Conservation (phyloP, 1,140 invertebrate species). For the Zaprionus ghesquierei region DNA sequence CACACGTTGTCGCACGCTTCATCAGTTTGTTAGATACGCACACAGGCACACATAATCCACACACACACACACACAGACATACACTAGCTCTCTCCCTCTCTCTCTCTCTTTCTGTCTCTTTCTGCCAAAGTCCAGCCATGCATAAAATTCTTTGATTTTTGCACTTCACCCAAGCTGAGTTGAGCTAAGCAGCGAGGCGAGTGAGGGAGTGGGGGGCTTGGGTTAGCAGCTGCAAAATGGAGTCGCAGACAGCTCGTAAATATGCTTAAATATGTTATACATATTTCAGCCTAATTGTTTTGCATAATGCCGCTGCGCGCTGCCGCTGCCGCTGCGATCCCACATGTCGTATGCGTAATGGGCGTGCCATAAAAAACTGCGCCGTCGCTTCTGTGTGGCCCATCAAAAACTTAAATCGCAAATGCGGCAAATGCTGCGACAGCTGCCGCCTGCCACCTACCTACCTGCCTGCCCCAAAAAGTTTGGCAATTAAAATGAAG, state of each 20-base stretch:
- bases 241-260: slow-evolving; percentile 10
- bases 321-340: background rate
- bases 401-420: slow-evolving; percentile 63
- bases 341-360: slow-evolving; percentile 46
- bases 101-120: background rate
- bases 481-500: slow-evolving; percentile 61
- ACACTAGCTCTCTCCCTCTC: background rate
- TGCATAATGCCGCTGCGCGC: slow-evolving; percentile 25
- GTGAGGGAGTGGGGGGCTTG: slow-evolving; percentile 4
- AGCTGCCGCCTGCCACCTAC: slow-evolving; percentile 21
- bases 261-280: slow-evolving; percentile 28
- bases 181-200: slow-evolving; percentile 1
- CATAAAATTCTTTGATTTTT: slow-evolving; percentile 54
- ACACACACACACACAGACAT: background rate
- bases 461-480: slow-evolving; percentile 29
- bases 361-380: slow-evolving; percentile 11
- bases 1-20: slow-evolving; percentile 29
- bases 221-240: background rate
- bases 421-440: slow-evolving; percentile 10
- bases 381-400: slow-evolving; percentile 41
- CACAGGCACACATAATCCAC: slow-evolving; percentile 14
- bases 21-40: slow-evolving; percentile 54
- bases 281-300: slow-evolving; percentile 36
- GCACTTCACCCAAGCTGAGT: slow-evolving; percentile 29
- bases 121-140: slow-evolving; percentile 8